Evolutionary conservation across 2,797 vertebrate genomes (phyloP).

Genomic region (Urosaurus nigricauda): DNA sequence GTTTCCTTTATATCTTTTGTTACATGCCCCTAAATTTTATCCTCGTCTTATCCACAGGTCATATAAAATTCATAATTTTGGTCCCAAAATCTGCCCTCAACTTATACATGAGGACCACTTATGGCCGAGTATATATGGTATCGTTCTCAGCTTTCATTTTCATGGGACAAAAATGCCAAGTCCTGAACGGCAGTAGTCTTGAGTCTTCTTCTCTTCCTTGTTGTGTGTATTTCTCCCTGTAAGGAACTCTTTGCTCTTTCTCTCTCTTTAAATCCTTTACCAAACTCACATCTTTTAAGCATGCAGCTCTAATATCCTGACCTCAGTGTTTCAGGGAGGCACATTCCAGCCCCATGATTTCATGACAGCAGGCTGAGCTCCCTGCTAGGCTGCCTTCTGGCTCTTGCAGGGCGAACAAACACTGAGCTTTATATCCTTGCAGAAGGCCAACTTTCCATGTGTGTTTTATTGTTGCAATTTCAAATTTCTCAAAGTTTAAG

Average conservation of each 20-base stretch:
- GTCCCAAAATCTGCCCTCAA: too few relatives aligned
- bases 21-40: too few relatives aligned
- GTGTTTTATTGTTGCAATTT: conserved; percentile 76
- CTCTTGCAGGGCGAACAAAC: conserved; percentile 71
- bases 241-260: not conserved
- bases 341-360: conserved; percentile 82
- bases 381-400: conserved; percentile 77
- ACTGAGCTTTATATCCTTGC: conserved; percentile 67
- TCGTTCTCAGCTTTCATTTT: not conserved
- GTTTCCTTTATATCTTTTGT: too few relatives aligned
- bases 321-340: conserved; percentile 68
- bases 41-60: too few relatives aligned
- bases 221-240: not conserved
- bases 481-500: conserved; percentile 73
- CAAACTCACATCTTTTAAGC: conserved; percentile 70
- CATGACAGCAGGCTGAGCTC: conserved; percentile 77
- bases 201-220: conserved; percentile 1
- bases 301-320: conserved; percentile 74
- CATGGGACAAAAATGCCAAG: not conserved
- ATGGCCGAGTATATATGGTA: too few relatives aligned
- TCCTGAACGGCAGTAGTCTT: not conserved
- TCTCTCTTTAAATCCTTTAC: conserved; percentile 71
- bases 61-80: too few relatives aligned
- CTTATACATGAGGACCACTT: too few relatives aligned
- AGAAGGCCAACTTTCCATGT: conserved; percentile 72